These are phyloP conservation scores for Bostrychus sinensis DNA, from an alignment of 2,113 vertebrate species.

Conservation along the genomic window DNA sequence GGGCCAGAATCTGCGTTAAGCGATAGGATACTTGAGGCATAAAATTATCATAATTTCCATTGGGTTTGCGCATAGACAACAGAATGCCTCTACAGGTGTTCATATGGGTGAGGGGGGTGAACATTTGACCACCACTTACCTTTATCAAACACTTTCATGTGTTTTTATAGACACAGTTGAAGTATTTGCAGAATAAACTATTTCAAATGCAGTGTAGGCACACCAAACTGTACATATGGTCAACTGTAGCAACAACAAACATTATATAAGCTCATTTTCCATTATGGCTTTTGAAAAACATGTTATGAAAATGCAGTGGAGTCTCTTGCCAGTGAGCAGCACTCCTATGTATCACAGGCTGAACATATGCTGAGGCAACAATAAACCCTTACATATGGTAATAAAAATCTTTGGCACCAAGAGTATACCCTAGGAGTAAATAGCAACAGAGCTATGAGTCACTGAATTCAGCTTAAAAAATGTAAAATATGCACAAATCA, in stretches of 20 bases:
- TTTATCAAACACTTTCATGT: too few species aligned
- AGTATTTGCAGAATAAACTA: not conserved
- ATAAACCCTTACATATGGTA: not conserved
- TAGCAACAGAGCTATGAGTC: not conserved
- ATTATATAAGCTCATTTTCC: not conserved
- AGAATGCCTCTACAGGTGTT: too few species aligned
- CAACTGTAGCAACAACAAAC: not conserved
- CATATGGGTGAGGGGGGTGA: too few species aligned
- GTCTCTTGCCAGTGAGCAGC: slow-evolving; percentile 1
- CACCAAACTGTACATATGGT: not conserved
- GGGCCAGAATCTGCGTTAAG: too few species aligned
- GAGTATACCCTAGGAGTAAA: slow-evolving; percentile 10
- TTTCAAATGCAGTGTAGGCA: not conserved
- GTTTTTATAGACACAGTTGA: too few species aligned
- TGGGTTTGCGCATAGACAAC: too few species aligned
- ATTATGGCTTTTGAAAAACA: not conserved
- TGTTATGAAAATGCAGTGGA: not conserved
- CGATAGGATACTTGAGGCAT: too few species aligned
- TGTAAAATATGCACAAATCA: slow-evolving; percentile 12
- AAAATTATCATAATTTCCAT: too few species aligned
- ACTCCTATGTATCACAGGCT: slow-evolving; percentile 11
- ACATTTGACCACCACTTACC: too few species aligned
- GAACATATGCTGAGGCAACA: slow-evolving; percentile 6
- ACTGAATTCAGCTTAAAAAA: slow-evolving; percentile 20
- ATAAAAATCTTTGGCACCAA: slow-evolving; percentile 28